A percentile compares a stretch with the other conserved stretches of the same genome.
phyloP scores from a whole-genome alignment of 2,797 vertebrate species.

The Poeciliopsis paucimaculata region DNA sequence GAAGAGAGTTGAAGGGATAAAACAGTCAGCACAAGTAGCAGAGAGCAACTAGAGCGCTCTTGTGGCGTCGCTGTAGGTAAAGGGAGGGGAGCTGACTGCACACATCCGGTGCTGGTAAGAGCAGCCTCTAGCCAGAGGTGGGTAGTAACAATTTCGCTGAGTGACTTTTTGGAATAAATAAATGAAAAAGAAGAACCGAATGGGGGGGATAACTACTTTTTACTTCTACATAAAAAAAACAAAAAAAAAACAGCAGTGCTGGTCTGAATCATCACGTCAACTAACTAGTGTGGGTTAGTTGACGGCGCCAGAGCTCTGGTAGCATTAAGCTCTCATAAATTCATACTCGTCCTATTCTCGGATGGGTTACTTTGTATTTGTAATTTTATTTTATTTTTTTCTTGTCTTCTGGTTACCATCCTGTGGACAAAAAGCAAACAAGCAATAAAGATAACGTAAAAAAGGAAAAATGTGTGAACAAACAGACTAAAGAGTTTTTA shows the following conservation, averaged over 20 bases:
- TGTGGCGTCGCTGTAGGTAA: background rate
- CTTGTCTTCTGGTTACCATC: background rate
- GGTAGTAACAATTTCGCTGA: background rate
- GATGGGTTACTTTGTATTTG: background rate
- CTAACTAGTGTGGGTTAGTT: background rate
- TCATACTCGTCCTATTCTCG: background rate
- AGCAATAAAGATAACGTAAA: background rate
- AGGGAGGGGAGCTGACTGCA: background rate
- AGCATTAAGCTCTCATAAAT: background rate
- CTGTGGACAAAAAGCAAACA: background rate
- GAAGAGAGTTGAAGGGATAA: background rate
- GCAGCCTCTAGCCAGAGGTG: background rate
- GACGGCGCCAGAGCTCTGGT: background rate
- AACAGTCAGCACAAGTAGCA: background rate
- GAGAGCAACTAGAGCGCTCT: background rate
- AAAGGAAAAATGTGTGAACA: background rate
- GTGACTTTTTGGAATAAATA: background rate
- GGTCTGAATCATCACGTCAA: background rate
- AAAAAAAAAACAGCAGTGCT: background rate
- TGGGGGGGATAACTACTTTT: background rate
- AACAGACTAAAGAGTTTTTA: background rate
- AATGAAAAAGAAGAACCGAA: too few species aligned
- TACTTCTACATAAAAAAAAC: background rate
- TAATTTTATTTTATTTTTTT: background rate
- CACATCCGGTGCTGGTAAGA: background rate